Evolutionary conservation across 2,888 invertebrate genomes (phyloP).

Genomic region (Calameuta pallipes): DNA sequence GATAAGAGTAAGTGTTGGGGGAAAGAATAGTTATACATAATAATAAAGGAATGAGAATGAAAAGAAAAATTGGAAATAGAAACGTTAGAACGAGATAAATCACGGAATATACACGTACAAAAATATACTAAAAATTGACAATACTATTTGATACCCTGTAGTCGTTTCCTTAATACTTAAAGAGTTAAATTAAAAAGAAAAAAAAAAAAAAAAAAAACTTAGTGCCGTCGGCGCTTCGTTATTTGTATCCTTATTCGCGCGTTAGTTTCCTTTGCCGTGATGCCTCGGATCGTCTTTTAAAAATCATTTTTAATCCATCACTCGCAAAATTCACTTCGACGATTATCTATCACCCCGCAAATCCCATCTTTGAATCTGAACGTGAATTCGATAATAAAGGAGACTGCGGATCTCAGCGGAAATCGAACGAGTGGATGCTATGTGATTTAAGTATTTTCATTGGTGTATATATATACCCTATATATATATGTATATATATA

Average conservation of each 20-base stretch:
- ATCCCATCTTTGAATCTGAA: not conserved
- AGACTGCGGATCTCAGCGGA: not conserved
- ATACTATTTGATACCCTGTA: slow-evolving; percentile 36
- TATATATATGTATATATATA: too few species aligned
- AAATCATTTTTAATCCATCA: not conserved
- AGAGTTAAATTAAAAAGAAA: not conserved
- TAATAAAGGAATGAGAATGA: not conserved
- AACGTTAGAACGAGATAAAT: slow-evolving; percentile 1
- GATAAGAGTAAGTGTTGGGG: not conserved
- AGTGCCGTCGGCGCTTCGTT: not conserved
- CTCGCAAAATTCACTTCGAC: not conserved
- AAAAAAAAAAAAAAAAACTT: not conserved
- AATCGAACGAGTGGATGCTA: not conserved
- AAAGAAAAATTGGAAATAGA: slow-evolving; percentile 7
- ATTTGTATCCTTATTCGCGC: not conserved
- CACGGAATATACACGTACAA: slow-evolving; percentile 7
- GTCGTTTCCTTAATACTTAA: slow-evolving; percentile 30
- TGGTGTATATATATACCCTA: not conserved
- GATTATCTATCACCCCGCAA: not conserved
- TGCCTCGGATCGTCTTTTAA: not conserved
- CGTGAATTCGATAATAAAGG: not conserved
- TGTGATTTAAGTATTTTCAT: not conserved
- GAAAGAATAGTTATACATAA: not conserved
- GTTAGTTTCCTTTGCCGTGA: not conserved
- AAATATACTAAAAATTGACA: slow-evolving; percentile 24